phyloP scores from a whole-genome alignment of 1,140 invertebrate genomes.

The Camponotus vicinus region DNA sequence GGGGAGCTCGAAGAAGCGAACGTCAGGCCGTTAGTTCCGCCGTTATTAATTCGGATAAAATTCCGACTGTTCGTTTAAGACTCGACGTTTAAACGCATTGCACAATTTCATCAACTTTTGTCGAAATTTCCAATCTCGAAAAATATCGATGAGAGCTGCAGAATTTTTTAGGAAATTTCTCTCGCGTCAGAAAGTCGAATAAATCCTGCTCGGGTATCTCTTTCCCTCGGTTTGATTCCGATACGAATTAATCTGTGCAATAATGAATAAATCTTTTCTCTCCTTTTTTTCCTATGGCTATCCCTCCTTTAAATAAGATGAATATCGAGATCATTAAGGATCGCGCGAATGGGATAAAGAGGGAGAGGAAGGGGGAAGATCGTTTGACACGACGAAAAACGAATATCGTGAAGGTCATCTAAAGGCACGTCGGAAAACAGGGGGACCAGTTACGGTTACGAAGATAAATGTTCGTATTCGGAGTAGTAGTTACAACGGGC shows the following conservation, averaged over 20 bases:
- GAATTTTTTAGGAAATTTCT: neutral
- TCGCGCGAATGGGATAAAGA: neutral
- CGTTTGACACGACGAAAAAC: conserved; percentile 41
- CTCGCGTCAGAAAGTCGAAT: neutral
- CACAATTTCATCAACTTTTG: neutral
- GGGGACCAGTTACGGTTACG: conserved; percentile 41
- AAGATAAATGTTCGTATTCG: conserved; percentile 62
- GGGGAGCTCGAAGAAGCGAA: conserved; percentile 16
- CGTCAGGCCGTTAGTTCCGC: conserved; percentile 10
- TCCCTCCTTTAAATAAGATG: conserved; percentile 28
- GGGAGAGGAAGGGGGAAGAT: neutral
- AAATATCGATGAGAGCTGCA: neutral
- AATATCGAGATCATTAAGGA: conserved; percentile 39
- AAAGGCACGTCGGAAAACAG: conserved; percentile 53
- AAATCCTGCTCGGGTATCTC: neutral
- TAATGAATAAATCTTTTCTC: neutral
- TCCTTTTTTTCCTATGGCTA: too few relatives aligned
- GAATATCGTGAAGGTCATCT: conserved; percentile 46
- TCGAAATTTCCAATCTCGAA: neutral
- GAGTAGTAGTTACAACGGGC: conserved; percentile 58
- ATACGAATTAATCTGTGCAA: neutral
- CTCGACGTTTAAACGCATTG: neutral
- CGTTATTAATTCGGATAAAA: conserved; percentile 48
- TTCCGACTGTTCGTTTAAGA: neutral
- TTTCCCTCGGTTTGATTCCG: neutral